A percentile compares a stretch with the other conserved stretches of the same genome.
Evolutionary conservation across 2,113 vertebrate genomes (phyloP).

Genomic region (Pyrgilauda ruficollis): DNA sequence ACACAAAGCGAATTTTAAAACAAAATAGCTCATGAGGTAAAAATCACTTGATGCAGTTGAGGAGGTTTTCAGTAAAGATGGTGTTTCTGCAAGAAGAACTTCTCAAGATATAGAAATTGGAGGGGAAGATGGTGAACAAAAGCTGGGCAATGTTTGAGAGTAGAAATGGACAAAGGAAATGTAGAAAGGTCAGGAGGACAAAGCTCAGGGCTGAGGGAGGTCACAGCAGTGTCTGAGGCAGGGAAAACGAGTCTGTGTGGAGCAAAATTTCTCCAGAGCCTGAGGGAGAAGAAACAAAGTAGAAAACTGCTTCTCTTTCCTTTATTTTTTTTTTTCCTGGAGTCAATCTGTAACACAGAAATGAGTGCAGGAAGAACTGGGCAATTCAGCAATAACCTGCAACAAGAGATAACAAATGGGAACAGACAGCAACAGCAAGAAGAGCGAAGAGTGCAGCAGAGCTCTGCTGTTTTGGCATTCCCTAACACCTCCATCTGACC

Average conservation of each 20-base stretch:
- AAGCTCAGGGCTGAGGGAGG: neutral
- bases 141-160: neutral
- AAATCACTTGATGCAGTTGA: neutral
- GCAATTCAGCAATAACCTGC: neutral
- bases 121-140: neutral
- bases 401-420: neutral
- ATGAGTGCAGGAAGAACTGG: neutral
- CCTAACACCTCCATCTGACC: neutral
- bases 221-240: neutral
- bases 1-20: neutral
- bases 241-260: neutral
- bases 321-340: neutral
- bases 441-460: neutral
- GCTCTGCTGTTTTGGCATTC: neutral
- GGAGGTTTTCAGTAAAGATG: neutral
- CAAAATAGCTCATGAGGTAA: neutral
- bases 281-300: neutral
- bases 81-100: neutral
- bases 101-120: neutral
- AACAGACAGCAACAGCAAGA: neutral
- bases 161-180: neutral
- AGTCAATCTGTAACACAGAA: neutral
- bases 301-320: neutral
- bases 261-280: neutral
- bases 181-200: neutral